These are phyloP conservation scores for Drosophila antonietae DNA, from an alignment of 2,888 invertebrate genomes.

Conservation along the genomic window DNA sequence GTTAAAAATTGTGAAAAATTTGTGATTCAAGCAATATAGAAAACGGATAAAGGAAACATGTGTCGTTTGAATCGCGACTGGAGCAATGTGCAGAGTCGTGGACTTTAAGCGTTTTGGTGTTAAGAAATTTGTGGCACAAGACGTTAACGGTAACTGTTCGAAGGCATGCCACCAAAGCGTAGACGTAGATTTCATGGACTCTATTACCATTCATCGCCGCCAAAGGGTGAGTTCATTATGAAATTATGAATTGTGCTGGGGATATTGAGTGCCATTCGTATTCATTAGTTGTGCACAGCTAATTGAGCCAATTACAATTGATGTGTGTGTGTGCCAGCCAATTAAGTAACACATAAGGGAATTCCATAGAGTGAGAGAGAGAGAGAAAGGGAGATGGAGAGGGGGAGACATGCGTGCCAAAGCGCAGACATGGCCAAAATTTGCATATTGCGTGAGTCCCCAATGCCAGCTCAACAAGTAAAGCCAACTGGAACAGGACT, in stretches of 20 bases:
- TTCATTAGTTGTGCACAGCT: conserved; percentile 55
- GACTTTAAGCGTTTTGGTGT: conserved; percentile 40
- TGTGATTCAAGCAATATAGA: background rate
- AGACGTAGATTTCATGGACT: conserved; percentile 83
- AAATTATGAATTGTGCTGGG: conserved; percentile 21
- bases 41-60: conserved; percentile 30
- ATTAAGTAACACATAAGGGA: conserved; percentile 38
- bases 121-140: conserved; percentile 4
- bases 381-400: background rate
- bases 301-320: conserved; percentile 65
- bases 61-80: conserved; percentile 54
- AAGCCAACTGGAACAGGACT: background rate
- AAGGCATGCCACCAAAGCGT: conserved; percentile 83
- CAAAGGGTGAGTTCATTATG: conserved; percentile 82
- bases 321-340: conserved; percentile 48
- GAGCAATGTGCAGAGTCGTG: conserved; percentile 61
- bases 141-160: conserved; percentile 3
- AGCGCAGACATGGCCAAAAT: conserved; percentile 59
- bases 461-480: conserved; percentile 56
- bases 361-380: background rate
- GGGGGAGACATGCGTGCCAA: conserved; percentile 56
- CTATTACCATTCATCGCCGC: conserved; percentile 85
- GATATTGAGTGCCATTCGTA: conserved; percentile 47
- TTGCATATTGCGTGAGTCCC: conserved; percentile 73
- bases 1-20: background rate